These are phyloP conservation scores for Callipepla squamata DNA, from an alignment of 2,113 vertebrate genomes.

Conservation along the genomic window DNA sequence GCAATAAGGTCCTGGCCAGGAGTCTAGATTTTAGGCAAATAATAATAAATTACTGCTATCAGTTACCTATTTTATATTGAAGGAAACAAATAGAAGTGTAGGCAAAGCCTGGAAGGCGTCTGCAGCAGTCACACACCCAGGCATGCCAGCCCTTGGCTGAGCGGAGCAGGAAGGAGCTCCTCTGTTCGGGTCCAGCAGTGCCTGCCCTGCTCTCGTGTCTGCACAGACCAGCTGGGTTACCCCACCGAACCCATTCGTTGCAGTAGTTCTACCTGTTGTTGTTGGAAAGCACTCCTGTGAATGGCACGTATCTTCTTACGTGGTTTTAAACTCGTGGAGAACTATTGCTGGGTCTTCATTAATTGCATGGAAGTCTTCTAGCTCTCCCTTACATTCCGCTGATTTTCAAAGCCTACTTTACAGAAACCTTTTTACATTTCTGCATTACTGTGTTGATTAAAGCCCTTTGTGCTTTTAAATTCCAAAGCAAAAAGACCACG, in stretches of 20 bases:
- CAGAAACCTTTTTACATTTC: neutral
- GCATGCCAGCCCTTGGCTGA: neutral
- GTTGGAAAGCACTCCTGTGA: constrained; percentile 16
- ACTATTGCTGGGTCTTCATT: constrained; percentile 22
- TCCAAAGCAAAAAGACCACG: neutral
- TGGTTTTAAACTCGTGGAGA: neutral
- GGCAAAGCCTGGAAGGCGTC: neutral
- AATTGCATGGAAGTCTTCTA: neutral
- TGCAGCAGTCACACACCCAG: neutral
- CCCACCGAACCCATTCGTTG: neutral
- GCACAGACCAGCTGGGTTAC: neutral
- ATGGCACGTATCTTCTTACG: neutral
- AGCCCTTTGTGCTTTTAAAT: neutral
- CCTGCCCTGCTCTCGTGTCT: neutral
- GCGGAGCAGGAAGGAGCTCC: neutral
- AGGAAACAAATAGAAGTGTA: neutral
- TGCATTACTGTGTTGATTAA: constrained; percentile 26
- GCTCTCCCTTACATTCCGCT: neutral
- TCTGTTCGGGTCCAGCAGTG: neutral
- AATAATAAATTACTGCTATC: neutral
- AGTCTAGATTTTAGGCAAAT: neutral
- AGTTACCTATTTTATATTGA: neutral
- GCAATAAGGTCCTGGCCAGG: neutral
- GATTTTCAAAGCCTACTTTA: constrained; percentile 23
- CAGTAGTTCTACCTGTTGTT: neutral